Evolutionary conservation across 2,797 vertebrate species (phyloP).

Genomic region (Cossypha niveicapilla): DNA sequence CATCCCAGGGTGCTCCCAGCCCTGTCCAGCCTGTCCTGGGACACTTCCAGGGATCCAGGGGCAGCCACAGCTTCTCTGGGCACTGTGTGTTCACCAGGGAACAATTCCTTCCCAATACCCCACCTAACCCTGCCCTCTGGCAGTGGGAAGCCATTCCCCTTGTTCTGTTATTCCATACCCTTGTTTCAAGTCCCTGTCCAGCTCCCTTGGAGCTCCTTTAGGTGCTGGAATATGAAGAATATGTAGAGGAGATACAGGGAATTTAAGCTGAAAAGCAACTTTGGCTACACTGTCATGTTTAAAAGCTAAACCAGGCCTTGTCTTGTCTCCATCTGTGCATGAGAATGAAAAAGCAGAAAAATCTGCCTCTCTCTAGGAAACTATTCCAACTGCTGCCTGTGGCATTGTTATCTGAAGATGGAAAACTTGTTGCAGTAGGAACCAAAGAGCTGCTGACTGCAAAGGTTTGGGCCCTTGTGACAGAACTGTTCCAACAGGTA

Average conservation of each 20-base stretch:
- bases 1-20: rapidly evolving
- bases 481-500: background rate
- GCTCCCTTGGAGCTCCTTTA: background rate
- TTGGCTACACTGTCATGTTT: background rate
- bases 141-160: background rate
- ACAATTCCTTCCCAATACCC: background rate
- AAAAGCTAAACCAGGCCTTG: background rate
- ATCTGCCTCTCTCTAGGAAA: background rate
- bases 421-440: background rate
- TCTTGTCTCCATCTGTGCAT: background rate
- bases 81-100: background rate
- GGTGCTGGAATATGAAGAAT: background rate
- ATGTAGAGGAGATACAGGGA: background rate
- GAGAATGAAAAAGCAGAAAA: background rate
- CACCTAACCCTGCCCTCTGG: background rate
- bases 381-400: background rate
- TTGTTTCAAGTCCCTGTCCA: background rate
- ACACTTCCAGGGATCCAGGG: background rate
- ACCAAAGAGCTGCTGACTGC: background rate
- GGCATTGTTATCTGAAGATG: background rate
- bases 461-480: background rate
- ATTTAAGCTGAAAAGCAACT: background rate
- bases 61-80: background rate
- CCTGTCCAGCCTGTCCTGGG: rapidly evolving
- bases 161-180: background rate